A percentile compares a stretch with the other conserved stretches of the same genome.
These are phyloP conservation scores for Atlantisia rogersi DNA, from an alignment of 2,113 vertebrate species.

Conservation along the genomic window DNA sequence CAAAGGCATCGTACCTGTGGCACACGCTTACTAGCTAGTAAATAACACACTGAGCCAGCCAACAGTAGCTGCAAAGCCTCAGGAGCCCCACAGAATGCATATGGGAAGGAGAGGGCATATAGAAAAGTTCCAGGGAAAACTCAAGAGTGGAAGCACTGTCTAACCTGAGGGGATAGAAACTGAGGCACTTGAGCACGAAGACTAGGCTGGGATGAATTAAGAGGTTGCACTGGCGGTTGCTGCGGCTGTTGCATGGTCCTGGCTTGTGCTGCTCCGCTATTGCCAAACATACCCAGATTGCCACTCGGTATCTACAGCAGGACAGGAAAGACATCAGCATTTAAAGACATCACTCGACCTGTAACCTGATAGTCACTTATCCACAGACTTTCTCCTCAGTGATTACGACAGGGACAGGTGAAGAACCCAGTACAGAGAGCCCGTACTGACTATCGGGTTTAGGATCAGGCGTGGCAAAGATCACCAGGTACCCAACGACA, in stretches of 20 bases:
- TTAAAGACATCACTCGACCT: neutral
- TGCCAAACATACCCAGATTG: conserved; percentile 94
- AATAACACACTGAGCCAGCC: neutral
- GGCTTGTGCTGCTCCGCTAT: conserved; percentile 92
- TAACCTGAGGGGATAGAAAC: conserved; percentile 99
- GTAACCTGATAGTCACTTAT: neutral
- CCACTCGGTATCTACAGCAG: conserved; percentile 90
- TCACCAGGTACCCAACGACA: accelerated
- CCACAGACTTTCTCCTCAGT: neutral
- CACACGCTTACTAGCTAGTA: neutral
- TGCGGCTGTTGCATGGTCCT: conserved; percentile 90
- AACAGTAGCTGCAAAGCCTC: neutral
- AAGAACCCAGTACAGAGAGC: neutral
- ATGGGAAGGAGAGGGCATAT: neutral
- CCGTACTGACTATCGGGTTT: neutral
- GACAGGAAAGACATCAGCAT: neutral
- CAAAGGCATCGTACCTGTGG: neutral
- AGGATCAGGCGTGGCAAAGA: neutral
- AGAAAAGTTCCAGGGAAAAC: neutral
- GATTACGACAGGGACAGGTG: neutral
- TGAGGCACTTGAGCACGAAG: conserved; percentile 99
- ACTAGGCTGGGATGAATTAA: conserved; percentile 98
- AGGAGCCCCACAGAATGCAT: neutral
- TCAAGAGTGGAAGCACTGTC: neutral
- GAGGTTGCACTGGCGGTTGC: conserved; percentile 93